These are phyloP conservation scores for Hipposideros larvatus DNA, from an alignment of 2,797 vertebrate species.

Conservation along the genomic window DNA sequence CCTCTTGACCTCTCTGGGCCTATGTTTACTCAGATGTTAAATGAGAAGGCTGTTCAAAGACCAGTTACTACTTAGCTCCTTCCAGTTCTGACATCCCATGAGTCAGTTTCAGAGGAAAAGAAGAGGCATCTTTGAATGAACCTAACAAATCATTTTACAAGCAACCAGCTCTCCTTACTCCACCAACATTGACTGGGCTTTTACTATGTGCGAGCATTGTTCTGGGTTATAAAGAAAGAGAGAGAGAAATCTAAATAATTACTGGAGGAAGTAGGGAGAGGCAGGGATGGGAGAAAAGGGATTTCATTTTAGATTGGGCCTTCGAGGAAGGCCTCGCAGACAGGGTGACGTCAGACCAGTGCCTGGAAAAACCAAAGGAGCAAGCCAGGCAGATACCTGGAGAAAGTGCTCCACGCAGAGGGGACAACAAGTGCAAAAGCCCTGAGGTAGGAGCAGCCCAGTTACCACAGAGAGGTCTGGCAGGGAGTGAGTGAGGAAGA, in stretches of 20 bases:
- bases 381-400: neutral
- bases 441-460: neutral
- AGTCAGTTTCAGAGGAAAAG: neutral
- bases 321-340: neutral
- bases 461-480: neutral
- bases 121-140: slow-evolving; percentile 22
- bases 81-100: neutral
- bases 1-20: neutral
- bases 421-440: neutral
- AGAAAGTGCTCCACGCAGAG: neutral
- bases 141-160: neutral
- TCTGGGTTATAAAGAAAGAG: neutral
- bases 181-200: neutral
- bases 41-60: slow-evolving; percentile 14
- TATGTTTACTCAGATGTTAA: neutral
- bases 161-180: neutral
- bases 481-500: neutral
- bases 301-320: neutral
- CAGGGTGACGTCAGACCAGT: neutral
- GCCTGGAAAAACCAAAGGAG: neutral
- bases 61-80: neutral
- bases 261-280: neutral
- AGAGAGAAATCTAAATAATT: neutral
- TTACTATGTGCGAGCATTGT: neutral
- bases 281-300: neutral